Base-by-base conservation (phyloP, 2,888 invertebrate genomes). In the Eilema depressum region DNA sequence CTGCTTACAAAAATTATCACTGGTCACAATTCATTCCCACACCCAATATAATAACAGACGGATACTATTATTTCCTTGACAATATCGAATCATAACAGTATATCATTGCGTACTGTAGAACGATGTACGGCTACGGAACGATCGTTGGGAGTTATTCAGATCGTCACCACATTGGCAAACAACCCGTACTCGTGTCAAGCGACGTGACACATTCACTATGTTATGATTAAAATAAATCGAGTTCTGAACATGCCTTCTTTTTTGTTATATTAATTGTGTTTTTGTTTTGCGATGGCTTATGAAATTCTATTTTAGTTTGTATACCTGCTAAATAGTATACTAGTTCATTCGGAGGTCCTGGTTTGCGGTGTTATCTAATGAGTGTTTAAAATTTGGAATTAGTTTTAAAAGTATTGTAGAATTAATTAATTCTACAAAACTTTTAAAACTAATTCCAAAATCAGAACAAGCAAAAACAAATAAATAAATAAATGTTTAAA, bases 151-250 rank as follows among this genome's bases (percentile, higher is more conserved):
- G 66, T 56, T 41, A 66, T 57, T 65, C 59, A 66, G 17, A 37
- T 59, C 17, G 57, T 37, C 59, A 66, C 66, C 66, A 33, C 30
- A 25, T 59, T 66, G 66, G 59, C 59, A 66, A 28, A 30, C 33
- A 17, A 59, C 66, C 26, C 26, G 30, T 28, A 23, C 47, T 25
- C 63, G 26, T 47, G 28, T 47, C 63, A 64, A 47, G 8, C 20
- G 23, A 33, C n/a, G 37, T 37, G 62, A 37, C 17, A 63, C 37
- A 41, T 26, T 41, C 11, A 41, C n/a, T 53, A 64, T 64, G 28
- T 53, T 64, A 12, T 28, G 47, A 64, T 28, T 53, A 47, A 47
- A 64, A 64, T 64, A 26, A 12, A 63, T 26, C 47, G 7, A 47
- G 63, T 2, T 5, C 11, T 26, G 26, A 20, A 47, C 41, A 25